Conservation (phyloP, 2,888 invertebrate genomes). For the Drosophila nr. perissopoda region DNA sequence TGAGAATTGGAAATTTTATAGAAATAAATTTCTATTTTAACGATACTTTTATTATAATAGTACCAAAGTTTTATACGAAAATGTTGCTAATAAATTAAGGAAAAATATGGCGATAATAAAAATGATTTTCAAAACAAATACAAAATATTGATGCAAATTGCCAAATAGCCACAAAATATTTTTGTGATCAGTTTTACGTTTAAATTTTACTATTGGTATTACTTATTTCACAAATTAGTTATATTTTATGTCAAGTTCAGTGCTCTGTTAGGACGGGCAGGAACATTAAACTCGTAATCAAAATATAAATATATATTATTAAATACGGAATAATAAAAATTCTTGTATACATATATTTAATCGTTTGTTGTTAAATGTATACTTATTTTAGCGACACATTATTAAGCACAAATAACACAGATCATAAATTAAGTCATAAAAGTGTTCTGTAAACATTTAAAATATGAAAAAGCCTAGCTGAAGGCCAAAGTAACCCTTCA, state of each 20-base stretch:
- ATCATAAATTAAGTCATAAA: conserved; percentile 46
- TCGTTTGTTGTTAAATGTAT: conserved; percentile 1
- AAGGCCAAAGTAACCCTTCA: background rate
- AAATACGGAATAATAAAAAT: background rate
- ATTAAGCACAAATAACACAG: conserved; percentile 38
- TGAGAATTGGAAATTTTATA: conserved; percentile 28
- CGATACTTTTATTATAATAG: background rate
- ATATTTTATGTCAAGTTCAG: background rate
- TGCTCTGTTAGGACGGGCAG: background rate
- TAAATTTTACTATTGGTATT: background rate
- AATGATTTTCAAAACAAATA: background rate
- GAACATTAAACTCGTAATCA: conserved; percentile 13
- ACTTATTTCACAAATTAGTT: background rate
- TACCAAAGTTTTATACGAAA: background rate
- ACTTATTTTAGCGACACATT: conserved; percentile 32
- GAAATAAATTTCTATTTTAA: background rate
- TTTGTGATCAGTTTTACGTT: background rate
- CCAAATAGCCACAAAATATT: background rate
- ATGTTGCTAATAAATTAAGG: background rate
- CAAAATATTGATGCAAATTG: background rate
- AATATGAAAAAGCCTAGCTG: conserved; percentile 2
- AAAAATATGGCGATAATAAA: background rate
- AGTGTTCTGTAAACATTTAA: conserved; percentile 19
- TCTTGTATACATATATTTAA: conserved; percentile 3
- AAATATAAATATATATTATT: conserved; percentile 11